Conservation (phyloP, 2,113 vertebrate species). For the Leptobrachium leishanense region DNA sequence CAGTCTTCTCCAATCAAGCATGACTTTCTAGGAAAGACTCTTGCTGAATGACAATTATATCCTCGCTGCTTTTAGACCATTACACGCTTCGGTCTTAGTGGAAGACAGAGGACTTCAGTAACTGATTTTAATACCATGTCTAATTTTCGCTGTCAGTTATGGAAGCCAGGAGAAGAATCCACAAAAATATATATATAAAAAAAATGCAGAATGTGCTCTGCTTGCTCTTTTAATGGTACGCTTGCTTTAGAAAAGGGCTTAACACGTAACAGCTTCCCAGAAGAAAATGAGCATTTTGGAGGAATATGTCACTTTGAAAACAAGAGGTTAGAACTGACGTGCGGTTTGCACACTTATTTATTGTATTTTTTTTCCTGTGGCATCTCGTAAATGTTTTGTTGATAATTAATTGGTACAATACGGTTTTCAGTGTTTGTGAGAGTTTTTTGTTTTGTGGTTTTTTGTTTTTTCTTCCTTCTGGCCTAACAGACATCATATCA, state of each 20-base stretch:
- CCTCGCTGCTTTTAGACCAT: conserved; percentile 77
- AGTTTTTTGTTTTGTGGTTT: not conserved
- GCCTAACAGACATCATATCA: not conserved
- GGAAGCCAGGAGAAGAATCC: conserved; percentile 73
- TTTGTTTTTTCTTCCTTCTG: not conserved
- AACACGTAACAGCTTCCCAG: conserved; percentile 56
- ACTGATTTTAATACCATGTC: conserved; percentile 84
- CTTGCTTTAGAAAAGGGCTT: conserved; percentile 64
- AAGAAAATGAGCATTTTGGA: conserved; percentile 56
- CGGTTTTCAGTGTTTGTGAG: not conserved
- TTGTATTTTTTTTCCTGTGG: conserved; percentile 38
- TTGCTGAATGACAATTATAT: conserved; percentile 94
- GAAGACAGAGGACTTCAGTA: conserved; percentile 80
- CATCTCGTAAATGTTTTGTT: conserved; percentile 1
- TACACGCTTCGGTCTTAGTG: conserved; percentile 75
- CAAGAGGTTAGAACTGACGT: conserved; percentile 50
- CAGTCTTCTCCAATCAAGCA: conserved; percentile 91
- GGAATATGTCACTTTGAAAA: conserved; percentile 61
- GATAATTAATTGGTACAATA: conserved; percentile 41
- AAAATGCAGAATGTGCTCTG: conserved; percentile 78
- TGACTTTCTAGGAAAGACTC: conserved; percentile 86
- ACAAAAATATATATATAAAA: conserved; percentile 62
- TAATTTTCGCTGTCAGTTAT: conserved; percentile 86
- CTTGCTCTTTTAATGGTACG: conserved; percentile 81
- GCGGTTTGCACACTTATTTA: conserved; percentile 8